Evolutionary conservation across 1,140 invertebrate genomes (phyloP), one percentile per base, ranked within the genome.

Genomic region (Heliconius melpomene): DNA sequence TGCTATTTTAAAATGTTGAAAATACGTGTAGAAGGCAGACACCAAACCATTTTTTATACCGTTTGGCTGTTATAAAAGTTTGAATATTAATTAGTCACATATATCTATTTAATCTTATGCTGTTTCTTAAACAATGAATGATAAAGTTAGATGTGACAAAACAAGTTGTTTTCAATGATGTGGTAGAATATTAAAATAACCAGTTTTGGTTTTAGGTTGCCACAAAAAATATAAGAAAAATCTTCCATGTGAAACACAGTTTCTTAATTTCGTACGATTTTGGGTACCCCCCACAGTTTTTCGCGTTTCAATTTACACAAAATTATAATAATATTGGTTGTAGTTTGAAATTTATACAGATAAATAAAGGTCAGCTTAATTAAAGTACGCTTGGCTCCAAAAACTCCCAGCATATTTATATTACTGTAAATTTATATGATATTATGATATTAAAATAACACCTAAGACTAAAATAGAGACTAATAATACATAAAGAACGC

Each of bases 141-240:
- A 66, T 66, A 26, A 66, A 26, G 60, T 66, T 29, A 29, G 23
- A 66, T 66, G 60, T 66, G 36, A 75, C 72, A 79, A 40, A 79
- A 79, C 78, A 40, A 57, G 78, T 79, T 79, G 32, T 66, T 79
- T 78, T 38, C 72, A 66, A 29, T 66, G 23, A 72, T 50, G 26
- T 78, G 26, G 29, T n/a, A 46, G 26, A 29, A 66, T 26, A 66
- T 66, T 66, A 66, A 66, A 66, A 29, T 60, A 66, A 66, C 60
- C 23, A 29, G 60, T 66, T 60, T 60, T 60, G 9, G 0, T 23
- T 66, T n/a, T 66, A 66, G 26, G 26, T 66, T 66, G 60, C 23
- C 60, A 66, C n/a, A 5, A 66, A 29, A 29, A 29, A 29, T n/a
- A 66, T 66, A 66, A 26, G 13, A 29, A 66, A 26, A 29, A 66